Evolutionary conservation across 1,140 invertebrate species (phyloP), one percentile per base, ranked within the genome.

Genomic region (Lepidurus arcticus): DNA sequence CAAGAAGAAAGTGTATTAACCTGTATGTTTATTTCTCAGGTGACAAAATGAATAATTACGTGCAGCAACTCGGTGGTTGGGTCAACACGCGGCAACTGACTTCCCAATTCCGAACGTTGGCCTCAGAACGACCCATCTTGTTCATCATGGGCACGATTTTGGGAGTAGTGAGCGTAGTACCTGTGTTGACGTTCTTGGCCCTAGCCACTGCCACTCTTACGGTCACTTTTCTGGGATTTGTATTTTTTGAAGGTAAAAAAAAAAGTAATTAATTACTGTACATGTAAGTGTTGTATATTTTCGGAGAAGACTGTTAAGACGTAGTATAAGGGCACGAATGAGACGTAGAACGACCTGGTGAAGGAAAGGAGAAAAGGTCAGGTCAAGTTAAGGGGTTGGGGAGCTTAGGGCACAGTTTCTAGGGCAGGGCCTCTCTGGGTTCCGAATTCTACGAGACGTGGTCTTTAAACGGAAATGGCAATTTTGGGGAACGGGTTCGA

Each of bases 31-130:
- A 47, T 47, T 65, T 4, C n/a, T 13, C 21, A 65, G 53, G 53
- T 21, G 53, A 65, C 8, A 65, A 65, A 65, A 65, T 65, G 53
- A 65, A 65, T 65, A 65, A 13, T 21, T 65, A 65, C 21, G 13
- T 65, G n/a, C 53, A 65, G 53, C 53, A 65, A 65, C 53, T 65
- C 21, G 53, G 53, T 7, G 53, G 53, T 65, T 65, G 53, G 53
- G 21, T 65, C 13, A 65, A 65, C 53, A 16, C 53, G 53, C 53
- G 53, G 13, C 53, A 65, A 21, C 53, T 65, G 53, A 65, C 53
- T 13, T 65, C 53, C 16, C 53, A 65, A 16, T 1, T 65, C 6
- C 53, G 53, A 21, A 65, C 53, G 16, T 65, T 65, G 53, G 53
- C 53, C 53, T 13, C 53, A 13, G 53, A 65, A 65, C 53, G 53